Conservation (phyloP, 2,113 vertebrate genomes). For the Okapia johnstoni region DNA sequence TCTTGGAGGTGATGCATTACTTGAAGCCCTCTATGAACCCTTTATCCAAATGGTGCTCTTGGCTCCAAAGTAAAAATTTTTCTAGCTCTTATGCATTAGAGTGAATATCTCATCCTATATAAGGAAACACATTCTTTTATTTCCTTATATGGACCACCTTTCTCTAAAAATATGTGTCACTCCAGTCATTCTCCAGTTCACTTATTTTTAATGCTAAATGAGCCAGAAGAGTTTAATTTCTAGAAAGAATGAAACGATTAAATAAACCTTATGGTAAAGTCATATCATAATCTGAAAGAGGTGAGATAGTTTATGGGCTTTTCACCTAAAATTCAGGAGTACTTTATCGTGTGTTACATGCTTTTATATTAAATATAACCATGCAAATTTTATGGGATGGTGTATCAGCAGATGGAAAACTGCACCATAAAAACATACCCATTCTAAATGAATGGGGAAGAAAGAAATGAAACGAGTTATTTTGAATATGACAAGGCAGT, state of each 20-base stretch:
- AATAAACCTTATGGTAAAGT: slow-evolving; percentile 20
- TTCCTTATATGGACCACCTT: neutral
- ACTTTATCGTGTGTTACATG: neutral
- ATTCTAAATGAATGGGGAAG: neutral
- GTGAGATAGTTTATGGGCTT: neutral
- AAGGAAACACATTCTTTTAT: neutral
- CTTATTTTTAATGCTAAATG: neutral
- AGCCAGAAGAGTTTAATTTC: neutral
- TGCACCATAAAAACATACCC: neutral
- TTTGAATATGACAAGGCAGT: neutral
- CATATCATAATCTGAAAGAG: neutral
- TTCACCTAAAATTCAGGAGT: neutral
- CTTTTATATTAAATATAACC: neutral
- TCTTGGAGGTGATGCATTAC: neutral
- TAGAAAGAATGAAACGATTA: slow-evolving; percentile 5
- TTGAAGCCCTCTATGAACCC: neutral
- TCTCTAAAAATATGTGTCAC: neutral
- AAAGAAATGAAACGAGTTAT: neutral
- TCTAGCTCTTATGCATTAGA: no score
- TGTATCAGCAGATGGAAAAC: neutral
- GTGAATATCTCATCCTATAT: neutral
- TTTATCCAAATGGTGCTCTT: neutral
- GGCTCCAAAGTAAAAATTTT: neutral
- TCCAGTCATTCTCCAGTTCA: neutral
- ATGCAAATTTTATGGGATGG: neutral